Percentiles rank a stretch among this genome's conserved stretches.
These are phyloP conservation scores for Mustelus asterias DNA, from an alignment of 2,113 vertebrate species.

Conservation along the genomic window DNA sequence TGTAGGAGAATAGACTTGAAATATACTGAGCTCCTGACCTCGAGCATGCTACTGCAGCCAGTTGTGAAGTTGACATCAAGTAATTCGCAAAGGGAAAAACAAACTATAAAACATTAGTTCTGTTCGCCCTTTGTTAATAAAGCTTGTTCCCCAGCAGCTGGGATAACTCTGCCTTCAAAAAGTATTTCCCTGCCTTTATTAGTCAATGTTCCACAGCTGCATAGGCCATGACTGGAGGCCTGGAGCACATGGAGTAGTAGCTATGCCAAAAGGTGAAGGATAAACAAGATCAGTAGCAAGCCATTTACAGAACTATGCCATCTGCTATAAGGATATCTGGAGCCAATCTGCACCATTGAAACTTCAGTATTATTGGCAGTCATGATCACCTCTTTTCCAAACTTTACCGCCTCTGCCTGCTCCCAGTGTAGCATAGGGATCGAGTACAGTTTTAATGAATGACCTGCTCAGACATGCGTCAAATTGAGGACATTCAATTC, in stretches of 20 bases:
- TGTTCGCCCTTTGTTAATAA: not conserved
- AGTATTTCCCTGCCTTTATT: not conserved
- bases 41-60: not conserved
- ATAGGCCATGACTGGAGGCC: not conserved
- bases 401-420: not conserved
- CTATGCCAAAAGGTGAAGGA: not conserved
- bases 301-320: not conserved
- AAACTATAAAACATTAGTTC: not conserved
- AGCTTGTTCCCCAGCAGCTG: not conserved
- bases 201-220: not conserved
- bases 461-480: not conserved
- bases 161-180: not conserved
- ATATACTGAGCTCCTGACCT: not conserved
- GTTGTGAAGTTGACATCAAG: not conserved
- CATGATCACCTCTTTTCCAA: not conserved
- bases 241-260: not conserved
- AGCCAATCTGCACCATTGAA: not conserved
- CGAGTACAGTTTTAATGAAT: not conserved
- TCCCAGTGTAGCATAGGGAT: not conserved
- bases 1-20: not conserved
- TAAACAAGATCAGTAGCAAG: constrained; percentile 16
- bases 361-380: not conserved
- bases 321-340: not conserved
- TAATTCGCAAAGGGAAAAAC: not conserved
- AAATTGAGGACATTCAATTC: not conserved